Base-by-base conservation (phyloP, 2,113 vertebrate species). In the Verasper variegatus region DNA sequence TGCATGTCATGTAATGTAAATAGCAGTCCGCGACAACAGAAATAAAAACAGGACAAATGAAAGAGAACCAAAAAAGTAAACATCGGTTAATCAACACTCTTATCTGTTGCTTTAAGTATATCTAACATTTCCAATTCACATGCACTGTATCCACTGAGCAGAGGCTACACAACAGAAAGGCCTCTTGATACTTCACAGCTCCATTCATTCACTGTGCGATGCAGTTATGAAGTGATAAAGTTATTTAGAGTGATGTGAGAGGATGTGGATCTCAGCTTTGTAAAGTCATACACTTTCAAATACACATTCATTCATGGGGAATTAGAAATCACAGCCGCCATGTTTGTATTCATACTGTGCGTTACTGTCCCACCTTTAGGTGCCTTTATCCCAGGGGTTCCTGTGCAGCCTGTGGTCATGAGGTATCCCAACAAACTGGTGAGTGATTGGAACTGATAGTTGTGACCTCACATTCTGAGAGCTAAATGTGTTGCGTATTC, bases 351-450 rank as follows among this genome's bases (percentile, higher is more conserved):
- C 8, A 35, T 47, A 8, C 0, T 35, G 11, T 1, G 20, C 77
- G 11, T 62, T 56, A 13, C 9, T 1, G 62, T 6, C 2, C 3
- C 59, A 24, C 27, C 26, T 77, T 0, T 59, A 99, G 98, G 97
- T 67, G 98, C 97, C 82, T 99, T 99, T 83, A 89, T 98, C 84
- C 97, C 98, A 20, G 94, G 86, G 21, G 97, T 97, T 65, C 96
- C 97, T 1, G 97, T 99, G 35, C 98, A 99, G 57, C 97, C 97
- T 0, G 83, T 99, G 54, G 55, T 99, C n/a, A 92, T 99, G 42
- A 95, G 96, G 56, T 99, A 99, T 66, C 97, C 96, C 61, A 99
- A 99, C 90, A 95, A 75, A 56, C 81, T 97, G 95, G 98, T 99
- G 87, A 94, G 96, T 87, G 37, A 35, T 1, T 57, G 24, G 47